phyloP scores from a whole-genome alignment of 2,797 vertebrate genomes.

The Eptatretus atami region DNA sequence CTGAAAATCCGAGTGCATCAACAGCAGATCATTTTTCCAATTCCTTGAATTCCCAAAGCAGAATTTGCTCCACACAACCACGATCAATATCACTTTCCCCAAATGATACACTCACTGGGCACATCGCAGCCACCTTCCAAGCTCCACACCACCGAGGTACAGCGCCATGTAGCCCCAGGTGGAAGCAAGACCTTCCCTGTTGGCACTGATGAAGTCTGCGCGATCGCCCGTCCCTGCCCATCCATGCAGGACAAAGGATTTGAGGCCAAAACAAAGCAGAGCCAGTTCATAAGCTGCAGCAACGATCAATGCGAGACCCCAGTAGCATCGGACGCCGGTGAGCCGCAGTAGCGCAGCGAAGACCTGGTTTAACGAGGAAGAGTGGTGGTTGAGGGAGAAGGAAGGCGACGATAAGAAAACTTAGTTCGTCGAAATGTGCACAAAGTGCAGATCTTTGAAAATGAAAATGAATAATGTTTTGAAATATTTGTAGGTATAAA shows the following conservation, averaged over 20 bases:
- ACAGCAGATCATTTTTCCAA: no score
- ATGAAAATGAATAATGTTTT: no score
- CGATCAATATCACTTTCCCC: no score
- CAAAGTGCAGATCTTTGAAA: no score
- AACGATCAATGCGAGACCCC: conserved; percentile 25
- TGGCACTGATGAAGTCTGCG: conserved; percentile 35
- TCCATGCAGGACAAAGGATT: conserved; percentile 30
- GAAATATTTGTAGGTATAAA: background rate
- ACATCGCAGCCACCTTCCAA: conserved; percentile 15
- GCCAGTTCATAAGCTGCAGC: conserved; percentile 26
- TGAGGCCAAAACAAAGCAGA: conserved; percentile 32
- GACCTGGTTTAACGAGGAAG: background rate
- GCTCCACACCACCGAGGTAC: conserved; percentile 52
- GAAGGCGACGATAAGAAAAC: no score
- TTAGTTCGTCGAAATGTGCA: no score
- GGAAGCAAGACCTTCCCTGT: conserved; percentile 64
- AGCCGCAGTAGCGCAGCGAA: background rate
- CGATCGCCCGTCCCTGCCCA: conserved; percentile 17
- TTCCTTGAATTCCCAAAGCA: no score
- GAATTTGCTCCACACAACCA: no score
- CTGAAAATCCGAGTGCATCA: no score
- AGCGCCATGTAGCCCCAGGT: conserved; percentile 36
- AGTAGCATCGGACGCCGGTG: conserved; percentile 9
- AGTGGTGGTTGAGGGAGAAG: no score
- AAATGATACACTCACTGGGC: background rate